Percentiles rank a stretch among this genome's conserved stretches.
Evolutionary conservation across 2,888 invertebrate species (phyloP).

Genomic region (Crioceris asparagi): DNA sequence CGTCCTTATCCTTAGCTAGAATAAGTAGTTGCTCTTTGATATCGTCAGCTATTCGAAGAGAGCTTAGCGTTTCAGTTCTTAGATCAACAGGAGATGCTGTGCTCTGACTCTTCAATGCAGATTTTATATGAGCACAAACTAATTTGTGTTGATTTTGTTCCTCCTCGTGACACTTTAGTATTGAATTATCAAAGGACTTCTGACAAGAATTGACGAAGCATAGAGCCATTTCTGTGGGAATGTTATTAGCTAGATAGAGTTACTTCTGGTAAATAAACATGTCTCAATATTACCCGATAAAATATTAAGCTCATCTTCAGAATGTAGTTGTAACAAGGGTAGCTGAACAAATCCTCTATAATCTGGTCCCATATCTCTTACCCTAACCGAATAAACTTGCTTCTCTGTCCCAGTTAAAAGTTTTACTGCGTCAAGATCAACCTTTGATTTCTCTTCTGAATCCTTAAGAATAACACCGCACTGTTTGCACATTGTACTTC

Average conservation of each 20-base stretch:
- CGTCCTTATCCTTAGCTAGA: slow-evolving; percentile 48
- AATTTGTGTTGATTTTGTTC: slow-evolving; percentile 15
- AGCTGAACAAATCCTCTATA: slow-evolving; percentile 63
- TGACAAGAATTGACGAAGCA: slow-evolving; percentile 50
- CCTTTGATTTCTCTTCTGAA: slow-evolving; percentile 43
- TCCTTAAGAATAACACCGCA: slow-evolving; percentile 58
- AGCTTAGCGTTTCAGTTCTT: slow-evolving; percentile 49
- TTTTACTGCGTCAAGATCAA: slow-evolving; percentile 53
- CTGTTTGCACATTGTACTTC: slow-evolving; percentile 57
- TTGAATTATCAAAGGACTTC: slow-evolving; percentile 43
- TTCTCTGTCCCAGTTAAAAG: slow-evolving; percentile 51
- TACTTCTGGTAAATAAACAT: no score
- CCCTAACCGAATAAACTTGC: slow-evolving; percentile 57
- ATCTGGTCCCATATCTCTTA: slow-evolving; percentile 57
- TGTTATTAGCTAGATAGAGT: slow-evolving; percentile 18
- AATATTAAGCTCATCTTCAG: no score
- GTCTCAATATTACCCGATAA: no score
- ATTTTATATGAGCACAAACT: slow-evolving; percentile 49
- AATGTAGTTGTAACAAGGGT: slow-evolving; percentile 32
- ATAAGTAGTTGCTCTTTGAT: slow-evolving; percentile 50
- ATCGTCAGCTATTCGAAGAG: slow-evolving; percentile 44
- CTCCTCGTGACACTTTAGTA: slow-evolving; percentile 44
- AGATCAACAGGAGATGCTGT: slow-evolving; percentile 50
- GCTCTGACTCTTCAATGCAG: slow-evolving; percentile 50
- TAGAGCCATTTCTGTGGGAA: slow-evolving; percentile 34